Conservation (phyloP, 2,888 invertebrate species). For the Drosophila cognata region DNA sequence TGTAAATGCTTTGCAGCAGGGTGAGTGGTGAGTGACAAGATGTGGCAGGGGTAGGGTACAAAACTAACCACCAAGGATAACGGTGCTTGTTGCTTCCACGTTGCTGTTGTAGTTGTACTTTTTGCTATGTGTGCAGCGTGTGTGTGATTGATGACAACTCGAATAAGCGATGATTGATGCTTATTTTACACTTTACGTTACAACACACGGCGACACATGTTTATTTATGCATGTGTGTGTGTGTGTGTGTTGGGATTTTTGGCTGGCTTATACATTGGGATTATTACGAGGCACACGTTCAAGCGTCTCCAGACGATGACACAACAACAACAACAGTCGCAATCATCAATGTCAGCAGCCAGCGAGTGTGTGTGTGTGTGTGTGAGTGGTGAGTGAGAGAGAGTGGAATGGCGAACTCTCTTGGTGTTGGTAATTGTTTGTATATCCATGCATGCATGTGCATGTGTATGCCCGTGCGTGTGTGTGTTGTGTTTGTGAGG, state of each 20-base stretch:
- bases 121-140: slow-evolving; percentile 65
- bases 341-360: slow-evolving; percentile 75
- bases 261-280: slow-evolving; percentile 60
- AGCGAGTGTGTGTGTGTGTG: background rate
- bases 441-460: slow-evolving; percentile 32
- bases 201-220: slow-evolving; percentile 82
- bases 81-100: slow-evolving; percentile 48
- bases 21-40: background rate
- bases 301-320: slow-evolving; percentile 70
- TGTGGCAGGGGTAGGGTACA: background rate
- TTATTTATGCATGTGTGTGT: slow-evolving; percentile 59
- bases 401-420: slow-evolving; percentile 45
- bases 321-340: slow-evolving; percentile 38
- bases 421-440: slow-evolving; percentile 70
- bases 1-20: slow-evolving; percentile 26
- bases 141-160: slow-evolving; percentile 84
- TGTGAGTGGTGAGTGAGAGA: background rate
- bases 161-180: slow-evolving; percentile 84
- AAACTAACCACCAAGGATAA: slow-evolving; percentile 59
- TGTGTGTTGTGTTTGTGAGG: slow-evolving; percentile 38
- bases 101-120: slow-evolving; percentile 38
- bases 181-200: slow-evolving; percentile 81
- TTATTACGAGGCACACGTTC: slow-evolving; percentile 81
- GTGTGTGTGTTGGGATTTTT: slow-evolving; percentile 28
- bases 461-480: slow-evolving; percentile 32